Base-by-base conservation (phyloP, 2,888 invertebrate species). In the Dimorphilus gyrociliatus region DNA sequence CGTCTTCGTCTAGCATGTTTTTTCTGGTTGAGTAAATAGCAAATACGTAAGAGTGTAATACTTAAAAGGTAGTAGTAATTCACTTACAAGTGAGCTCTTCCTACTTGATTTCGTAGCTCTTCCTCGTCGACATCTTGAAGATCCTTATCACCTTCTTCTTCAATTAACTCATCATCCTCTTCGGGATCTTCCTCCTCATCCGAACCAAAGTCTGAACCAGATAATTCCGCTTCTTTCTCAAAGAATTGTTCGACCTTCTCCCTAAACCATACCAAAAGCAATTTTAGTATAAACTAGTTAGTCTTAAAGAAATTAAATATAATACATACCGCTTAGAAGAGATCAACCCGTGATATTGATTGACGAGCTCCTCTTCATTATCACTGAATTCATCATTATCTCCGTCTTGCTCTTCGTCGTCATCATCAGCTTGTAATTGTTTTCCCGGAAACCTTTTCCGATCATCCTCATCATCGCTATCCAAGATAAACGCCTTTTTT, bases 191-290 rank as follows among this genome's bases (percentile, higher is more conserved):
- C 61, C 30, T 71, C 67, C 53, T 86, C 85, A 7, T 42, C 47
- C 3, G 78, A 60, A 32, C 73, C 75, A 19, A 71, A 71, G 60
- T 84, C 81, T 57, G 85, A 81, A 50, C 85, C 88, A 0, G 84
- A 82, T 19, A 90, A 62, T 50, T 88, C 88, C 0, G 88, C 88
- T 63, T 90, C 88, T 23, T 76, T 71, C 43, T 90, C 88, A 31
- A 88, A 69, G 66, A 82, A 90, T 29, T 78, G 77, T 30, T 34
- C 36, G 19, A 46, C 36, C 5, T 51, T 42, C 33, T 47, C 48
- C 30, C 52, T 50, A 37, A n/a, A 36, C 40, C 30, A 16, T 27
- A 18, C 32, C 16, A 19, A 23, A 30, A 27, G 34, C 17, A 32
- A n/a, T 21, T 21, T 21, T 21, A 10, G n/a, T 21, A 21, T 21